phyloP scores from a whole-genome alignment of 2,113 vertebrate species.

The Limnothrissa miodon region DNA sequence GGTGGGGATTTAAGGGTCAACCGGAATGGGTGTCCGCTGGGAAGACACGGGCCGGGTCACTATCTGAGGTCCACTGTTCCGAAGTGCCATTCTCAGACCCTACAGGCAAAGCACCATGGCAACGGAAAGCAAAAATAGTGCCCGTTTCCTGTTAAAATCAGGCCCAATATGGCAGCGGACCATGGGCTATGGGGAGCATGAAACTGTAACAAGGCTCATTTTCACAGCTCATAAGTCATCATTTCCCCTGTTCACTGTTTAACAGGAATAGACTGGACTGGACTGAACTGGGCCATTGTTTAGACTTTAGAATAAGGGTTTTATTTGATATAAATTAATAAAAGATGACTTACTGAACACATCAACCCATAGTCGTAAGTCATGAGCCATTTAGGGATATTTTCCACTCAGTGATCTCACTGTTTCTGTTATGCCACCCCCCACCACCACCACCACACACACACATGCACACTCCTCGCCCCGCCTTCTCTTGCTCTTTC shows the following conservation, averaged over 20 bases:
- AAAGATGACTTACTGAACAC: constrained; percentile 12
- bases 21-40: neutral
- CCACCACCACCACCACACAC: too few relatives aligned
- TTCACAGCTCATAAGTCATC: neutral
- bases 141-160: constrained; percentile 51
- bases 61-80: constrained; percentile 44
- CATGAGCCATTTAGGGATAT: neutral
- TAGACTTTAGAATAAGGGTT: neutral
- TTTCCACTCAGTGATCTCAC: constrained; percentile 1
- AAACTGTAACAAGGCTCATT: neutral
- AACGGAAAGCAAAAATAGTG: constrained; percentile 65
- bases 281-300: neutral
- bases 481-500: neutral
- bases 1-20: neutral
- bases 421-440: constrained; percentile 3
- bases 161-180: neutral
- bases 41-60: constrained; percentile 28
- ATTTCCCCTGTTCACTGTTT: neutral
- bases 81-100: constrained; percentile 40
- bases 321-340: neutral
- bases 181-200: neutral
- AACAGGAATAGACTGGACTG: constrained; percentile 13
- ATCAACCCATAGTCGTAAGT: neutral
- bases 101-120: constrained; percentile 44
- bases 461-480: neutral